These are phyloP conservation scores for Pomatostomus ruficeps DNA, from an alignment of 2,113 vertebrate species.

Conservation along the genomic window DNA sequence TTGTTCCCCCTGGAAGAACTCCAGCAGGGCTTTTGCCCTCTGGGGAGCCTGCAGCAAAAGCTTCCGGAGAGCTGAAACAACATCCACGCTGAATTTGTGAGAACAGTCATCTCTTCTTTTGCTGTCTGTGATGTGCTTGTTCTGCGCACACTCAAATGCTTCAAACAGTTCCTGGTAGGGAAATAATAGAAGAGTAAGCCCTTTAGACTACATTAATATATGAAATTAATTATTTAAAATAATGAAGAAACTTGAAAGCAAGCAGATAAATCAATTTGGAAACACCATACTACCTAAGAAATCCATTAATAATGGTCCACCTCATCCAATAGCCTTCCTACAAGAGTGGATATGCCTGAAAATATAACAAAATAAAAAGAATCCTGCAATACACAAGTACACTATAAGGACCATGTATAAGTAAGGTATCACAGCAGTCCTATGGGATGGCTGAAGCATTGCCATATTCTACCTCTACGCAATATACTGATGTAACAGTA, in stretches of 20 bases:
- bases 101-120: constrained; percentile 30
- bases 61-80: constrained; percentile 75
- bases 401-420: not conserved
- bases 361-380: not conserved
- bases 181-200: not conserved
- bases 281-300: not conserved
- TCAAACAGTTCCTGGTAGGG: constrained; percentile 80
- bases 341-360: not conserved
- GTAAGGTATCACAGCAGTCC: not conserved
- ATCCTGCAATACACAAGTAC: not conserved
- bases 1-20: constrained; percentile 74
- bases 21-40: constrained; percentile 77
- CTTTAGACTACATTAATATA: not conserved
- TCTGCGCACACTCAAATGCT: constrained; percentile 68
- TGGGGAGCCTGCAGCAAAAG: constrained; percentile 76
- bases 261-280: not conserved
- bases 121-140: not conserved
- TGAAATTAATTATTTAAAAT: not conserved
- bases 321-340: not conserved
- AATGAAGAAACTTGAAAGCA: not conserved
- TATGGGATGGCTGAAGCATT: not conserved
- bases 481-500: not conserved
- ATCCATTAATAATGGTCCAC: not conserved
- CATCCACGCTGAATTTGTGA: constrained; percentile 64
- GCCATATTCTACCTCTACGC: not conserved